Base-by-base conservation (phyloP, 2,888 invertebrate genomes). In the Pedicia rivosa region DNA sequence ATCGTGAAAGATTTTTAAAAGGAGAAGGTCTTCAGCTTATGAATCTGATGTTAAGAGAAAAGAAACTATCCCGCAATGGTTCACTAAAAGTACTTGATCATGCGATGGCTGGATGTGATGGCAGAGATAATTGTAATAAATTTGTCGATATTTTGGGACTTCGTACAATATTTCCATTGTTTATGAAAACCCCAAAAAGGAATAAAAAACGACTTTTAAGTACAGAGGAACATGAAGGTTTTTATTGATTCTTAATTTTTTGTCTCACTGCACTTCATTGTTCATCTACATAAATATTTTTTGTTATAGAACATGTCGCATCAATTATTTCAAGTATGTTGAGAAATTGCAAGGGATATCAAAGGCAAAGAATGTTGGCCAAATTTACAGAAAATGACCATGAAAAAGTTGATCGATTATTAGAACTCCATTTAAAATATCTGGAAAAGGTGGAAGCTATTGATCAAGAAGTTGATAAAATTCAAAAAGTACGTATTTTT, bases 381-480 rank as follows among this genome's bases (percentile, higher is more conserved):
- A 99, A 98, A 66, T 99, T 98, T 56, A 82, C 82, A 1, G 98
- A 99, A 63, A 94, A 94, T 53, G 97, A 99, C 58, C 83, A 90
- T 50, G 97, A 97, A 59, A 98, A 98, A 65, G 90, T 98, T 0
- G 98, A 98, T 59, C 66, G 98, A 42, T 66, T 98, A 29, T 67
- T 98, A 55, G 98, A 99, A 59, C 64, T 98, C 43, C 95, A 98
- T 63, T 88, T 97, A 54, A 94, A 95, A 56, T 98, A 95, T 61
- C 70, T 90, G 57, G 90, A 90, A 49, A 90, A 90, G 64, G 88
- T 95, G 1, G 81, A 90, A 50, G 65, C 73, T 34, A 73, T 84
- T 2, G 91, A 92, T 57, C 73, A 73, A 14, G 72, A 74, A 48
- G 77, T 88, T 50, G 80, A 83, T 48, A 60, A 59, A 22, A 56